These are phyloP conservation scores for Varanus salvator DNA, from an alignment of 2,113 vertebrate genomes.

Conservation along the genomic window DNA sequence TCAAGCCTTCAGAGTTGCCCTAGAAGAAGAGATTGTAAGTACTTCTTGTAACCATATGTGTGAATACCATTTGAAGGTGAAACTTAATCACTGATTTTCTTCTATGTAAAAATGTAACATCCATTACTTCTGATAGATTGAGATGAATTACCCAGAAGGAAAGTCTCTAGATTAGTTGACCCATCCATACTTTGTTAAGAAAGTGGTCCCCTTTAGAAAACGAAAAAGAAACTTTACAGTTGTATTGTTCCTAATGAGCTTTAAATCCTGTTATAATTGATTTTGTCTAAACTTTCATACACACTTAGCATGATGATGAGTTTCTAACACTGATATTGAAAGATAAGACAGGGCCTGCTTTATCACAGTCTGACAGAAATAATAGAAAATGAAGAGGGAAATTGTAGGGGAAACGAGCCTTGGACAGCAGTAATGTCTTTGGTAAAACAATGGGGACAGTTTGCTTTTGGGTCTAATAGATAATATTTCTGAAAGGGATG, in stretches of 20 bases:
- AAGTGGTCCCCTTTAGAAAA: not conserved
- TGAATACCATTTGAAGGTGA: not conserved
- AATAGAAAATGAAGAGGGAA: too few relatives aligned
- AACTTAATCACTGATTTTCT: not conserved
- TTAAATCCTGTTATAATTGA: not conserved
- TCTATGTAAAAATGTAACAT: not conserved
- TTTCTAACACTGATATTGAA: too few relatives aligned
- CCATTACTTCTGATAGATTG: not conserved
- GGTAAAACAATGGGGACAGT: too few relatives aligned
- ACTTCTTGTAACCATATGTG: not conserved
- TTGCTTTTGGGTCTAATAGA: too few relatives aligned
- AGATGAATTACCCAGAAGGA: not conserved
- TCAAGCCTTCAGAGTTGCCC: constrained; percentile 90
- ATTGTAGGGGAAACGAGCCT: too few relatives aligned
- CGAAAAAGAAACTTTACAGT: not conserved
- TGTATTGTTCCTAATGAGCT: not conserved
- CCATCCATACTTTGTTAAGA: not conserved
- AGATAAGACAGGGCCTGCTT: too few relatives aligned
- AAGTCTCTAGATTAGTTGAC: not conserved
- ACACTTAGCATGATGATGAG: not conserved
- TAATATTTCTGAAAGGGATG: too few relatives aligned
- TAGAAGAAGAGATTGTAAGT: constrained; percentile 96
- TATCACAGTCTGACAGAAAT: too few relatives aligned
- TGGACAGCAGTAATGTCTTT: too few relatives aligned
- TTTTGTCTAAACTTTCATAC: not conserved